A percentile compares a stretch with the other conserved stretches of the same genome.
Evolutionary conservation across 2,113 vertebrate genomes (phyloP).

Genomic region (Oryzias melastigma): DNA sequence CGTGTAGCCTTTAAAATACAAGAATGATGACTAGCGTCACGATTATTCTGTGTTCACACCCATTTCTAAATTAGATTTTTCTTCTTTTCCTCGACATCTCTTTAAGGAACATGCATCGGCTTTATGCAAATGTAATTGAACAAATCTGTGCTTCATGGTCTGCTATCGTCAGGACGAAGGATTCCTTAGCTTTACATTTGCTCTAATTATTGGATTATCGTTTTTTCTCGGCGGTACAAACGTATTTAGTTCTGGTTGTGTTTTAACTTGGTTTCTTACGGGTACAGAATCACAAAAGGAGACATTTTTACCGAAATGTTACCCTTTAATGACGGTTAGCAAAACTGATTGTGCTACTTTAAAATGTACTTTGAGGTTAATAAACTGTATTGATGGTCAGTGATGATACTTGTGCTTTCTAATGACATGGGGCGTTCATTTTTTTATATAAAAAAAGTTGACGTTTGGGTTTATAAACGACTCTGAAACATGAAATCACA

Average conservation of each 20-base stretch:
- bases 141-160: background rate
- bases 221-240: conserved; percentile 3
- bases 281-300: conserved; percentile 6
- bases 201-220: background rate
- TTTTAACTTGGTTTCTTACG: conserved; percentile 38
- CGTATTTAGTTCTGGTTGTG: conserved; percentile 9
- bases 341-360: conserved; percentile 32
- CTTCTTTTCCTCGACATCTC: background rate
- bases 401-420: conserved; percentile 24
- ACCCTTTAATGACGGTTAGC: background rate
- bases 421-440: conserved; percentile 12
- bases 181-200: background rate
- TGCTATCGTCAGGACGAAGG: background rate
- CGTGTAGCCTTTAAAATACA: conserved; percentile 17
- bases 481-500: conserved; percentile 9
- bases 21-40: conserved; percentile 4
- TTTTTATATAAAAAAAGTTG: conserved; percentile 1
- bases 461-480: conserved; percentile 14
- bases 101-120: background rate
- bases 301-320: conserved; percentile 2
- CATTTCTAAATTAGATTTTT: background rate
- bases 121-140: conserved; percentile 6
- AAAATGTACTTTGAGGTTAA: conserved; percentile 3
- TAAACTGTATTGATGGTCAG: conserved; percentile 33
- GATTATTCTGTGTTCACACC: conserved; percentile 23